Conservation (phyloP, 1,140 invertebrate species). For the Halyomorpha halys region DNA sequence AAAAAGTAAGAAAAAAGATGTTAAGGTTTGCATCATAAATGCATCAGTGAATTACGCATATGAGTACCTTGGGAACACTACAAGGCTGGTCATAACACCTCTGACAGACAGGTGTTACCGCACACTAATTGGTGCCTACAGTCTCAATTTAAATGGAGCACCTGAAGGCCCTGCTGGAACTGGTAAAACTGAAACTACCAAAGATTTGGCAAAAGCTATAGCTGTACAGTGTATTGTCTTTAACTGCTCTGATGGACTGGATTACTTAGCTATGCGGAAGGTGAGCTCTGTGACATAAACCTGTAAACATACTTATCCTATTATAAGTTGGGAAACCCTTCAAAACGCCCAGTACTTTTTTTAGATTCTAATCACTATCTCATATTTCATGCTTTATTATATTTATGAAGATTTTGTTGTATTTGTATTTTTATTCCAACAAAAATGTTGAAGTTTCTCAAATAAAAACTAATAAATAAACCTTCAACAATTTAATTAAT, state of each 20-base stretch:
- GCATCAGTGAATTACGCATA: slow-evolving; percentile 75
- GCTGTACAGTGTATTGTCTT: slow-evolving; percentile 89
- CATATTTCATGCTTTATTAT: too few species aligned
- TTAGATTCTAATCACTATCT: too few species aligned
- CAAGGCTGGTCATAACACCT: slow-evolving; percentile 57
- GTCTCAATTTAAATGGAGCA: slow-evolving; percentile 75
- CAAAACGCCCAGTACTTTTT: too few species aligned
- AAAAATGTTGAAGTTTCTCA: too few species aligned
- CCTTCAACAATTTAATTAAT: too few species aligned
- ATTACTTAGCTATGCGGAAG: slow-evolving; percentile 88
- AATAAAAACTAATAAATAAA: too few species aligned
- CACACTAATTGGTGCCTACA: slow-evolving; percentile 77
- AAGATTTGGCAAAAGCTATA: slow-evolving; percentile 79
- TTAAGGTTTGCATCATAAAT: slow-evolving; percentile 77
- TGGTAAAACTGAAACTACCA: slow-evolving; percentile 82
- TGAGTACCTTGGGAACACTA: slow-evolving; percentile 77
- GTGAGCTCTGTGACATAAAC: slow-evolving; percentile 33
- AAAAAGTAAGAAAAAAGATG: slow-evolving; percentile 50
- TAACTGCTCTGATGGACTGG: slow-evolving; percentile 88
- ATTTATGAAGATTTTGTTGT: too few species aligned
- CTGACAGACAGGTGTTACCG: slow-evolving; percentile 71
- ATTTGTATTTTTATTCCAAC: too few species aligned
- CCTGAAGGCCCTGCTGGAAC: slow-evolving; percentile 83
- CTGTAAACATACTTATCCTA: too few species aligned
- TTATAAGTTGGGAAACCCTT: too few species aligned